Evolutionary conservation across 2,888 invertebrate genomes (phyloP).

Genomic region (Scaptomyza polygonia): DNA sequence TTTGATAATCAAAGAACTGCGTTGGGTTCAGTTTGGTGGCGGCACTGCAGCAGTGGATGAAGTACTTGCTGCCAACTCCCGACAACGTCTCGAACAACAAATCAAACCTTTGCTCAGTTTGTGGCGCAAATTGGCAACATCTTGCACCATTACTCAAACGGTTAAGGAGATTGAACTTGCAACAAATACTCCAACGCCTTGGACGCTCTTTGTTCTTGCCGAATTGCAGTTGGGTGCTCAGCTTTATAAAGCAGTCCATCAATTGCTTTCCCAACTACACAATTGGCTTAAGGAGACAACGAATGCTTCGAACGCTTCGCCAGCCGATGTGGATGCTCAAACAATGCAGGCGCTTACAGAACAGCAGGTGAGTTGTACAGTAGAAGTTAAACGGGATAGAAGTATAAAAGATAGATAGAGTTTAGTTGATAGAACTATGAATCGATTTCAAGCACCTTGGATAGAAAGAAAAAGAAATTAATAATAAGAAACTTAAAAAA

Average conservation of each 20-base stretch:
- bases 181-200: constrained; percentile 62
- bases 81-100: constrained; percentile 86
- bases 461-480: neutral
- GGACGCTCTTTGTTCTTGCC: constrained; percentile 81
- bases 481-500: too few relatives aligned
- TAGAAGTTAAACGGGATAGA: neutral
- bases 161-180: constrained; percentile 53
- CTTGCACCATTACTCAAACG: constrained; percentile 73
- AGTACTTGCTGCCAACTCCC: constrained; percentile 16
- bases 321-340: constrained; percentile 57
- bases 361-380: constrained; percentile 68
- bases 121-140: constrained; percentile 91
- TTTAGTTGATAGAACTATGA: too few relatives aligned
- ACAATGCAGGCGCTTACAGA: constrained; percentile 73
- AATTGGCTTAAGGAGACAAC: constrained; percentile 70
- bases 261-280: constrained; percentile 77
- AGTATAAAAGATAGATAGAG: too few relatives aligned
- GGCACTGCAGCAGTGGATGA: constrained; percentile 10
- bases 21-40: constrained; percentile 71
- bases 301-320: constrained; percentile 20
- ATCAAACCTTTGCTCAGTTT: constrained; percentile 89
- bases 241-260: constrained; percentile 81
- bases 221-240: constrained; percentile 79
- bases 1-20: constrained; percentile 77
- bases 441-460: too few relatives aligned